Percentiles rank a stretch among this genome's conserved stretches.
These are phyloP conservation scores for Psittacara wagleri DNA, from an alignment of 2,113 vertebrate genomes.

Conservation along the genomic window DNA sequence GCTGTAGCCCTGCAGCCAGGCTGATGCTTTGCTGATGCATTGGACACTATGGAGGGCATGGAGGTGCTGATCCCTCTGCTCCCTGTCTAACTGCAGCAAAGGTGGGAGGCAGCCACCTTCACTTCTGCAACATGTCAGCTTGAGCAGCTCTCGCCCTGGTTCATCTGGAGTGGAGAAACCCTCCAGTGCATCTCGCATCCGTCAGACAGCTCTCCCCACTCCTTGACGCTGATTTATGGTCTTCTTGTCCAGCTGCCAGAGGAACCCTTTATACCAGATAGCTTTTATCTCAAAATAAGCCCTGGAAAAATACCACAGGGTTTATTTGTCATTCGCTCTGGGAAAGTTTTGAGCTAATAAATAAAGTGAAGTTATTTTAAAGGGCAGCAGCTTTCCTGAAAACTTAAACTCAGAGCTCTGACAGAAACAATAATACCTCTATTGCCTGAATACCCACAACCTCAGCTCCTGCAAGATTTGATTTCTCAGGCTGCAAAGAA, in stretches of 20 bases:
- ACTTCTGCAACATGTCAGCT: not conserved
- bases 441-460: not conserved
- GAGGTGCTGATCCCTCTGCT: not conserved
- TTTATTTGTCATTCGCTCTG: conserved; percentile 68
- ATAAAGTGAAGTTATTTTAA: conserved; percentile 65
- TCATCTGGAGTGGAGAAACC: not conserved
- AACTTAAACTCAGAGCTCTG: conserved; percentile 37
- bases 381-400: conserved; percentile 36
- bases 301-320: conserved; percentile 34
- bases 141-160: not conserved
- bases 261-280: conserved; percentile 41
- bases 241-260: conserved; percentile 12
- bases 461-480: not conserved
- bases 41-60: accelerated
- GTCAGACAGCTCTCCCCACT: not conserved
- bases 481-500: not conserved
- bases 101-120: not conserved
- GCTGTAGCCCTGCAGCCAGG: accelerated
- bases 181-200: not conserved
- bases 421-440: conserved; percentile 16
- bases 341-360: conserved; percentile 68
- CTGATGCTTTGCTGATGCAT: accelerated
- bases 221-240: not conserved
- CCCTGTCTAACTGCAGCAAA: not conserved
- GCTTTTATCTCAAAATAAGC: conserved; percentile 58